Base-by-base conservation (phyloP, 1,140 invertebrate species). In the Saxidomus purpurata region DNA sequence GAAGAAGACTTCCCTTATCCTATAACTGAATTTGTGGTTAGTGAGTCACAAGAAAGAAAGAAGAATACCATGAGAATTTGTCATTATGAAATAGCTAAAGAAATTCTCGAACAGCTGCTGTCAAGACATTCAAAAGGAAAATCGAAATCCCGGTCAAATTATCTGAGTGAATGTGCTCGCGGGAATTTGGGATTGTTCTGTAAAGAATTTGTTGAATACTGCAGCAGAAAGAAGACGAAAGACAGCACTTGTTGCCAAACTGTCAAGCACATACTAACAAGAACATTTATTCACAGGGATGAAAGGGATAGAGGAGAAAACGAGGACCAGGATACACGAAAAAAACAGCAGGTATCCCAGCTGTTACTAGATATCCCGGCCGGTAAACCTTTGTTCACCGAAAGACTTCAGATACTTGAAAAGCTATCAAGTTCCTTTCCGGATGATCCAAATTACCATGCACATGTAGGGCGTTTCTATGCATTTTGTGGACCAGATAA, bases 31-130 rank as follows among this genome's bases (percentile, higher is more conserved):
- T 92, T 91, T 40, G 61, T 90, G 40, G 89, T 90, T 40, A 61
- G 52, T 25, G 89, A 87, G 2, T 74, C 36, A 31, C 77, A 88
- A 31, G 82, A 85, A 34, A 52, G 63, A 11, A 80, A 40, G 74
- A 71, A n/a, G 36, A 89, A 92, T 47, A 84, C 71, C 4, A 84
- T 92, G 0, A 76, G 91, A 71, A 89, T 92, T 43, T 91, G 87
- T 67, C 90, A 92, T 55, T 90, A 87, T 69, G n/a, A 59, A 25
- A 76, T 92, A 17, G 91, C 90, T 9, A 87, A 89, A 76, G 90
- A 88, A 81, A 93, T 93, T 22, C 74, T 93, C 2, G 92, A 93
- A 38, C 91, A 91, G 34, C 67, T 93, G 40, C 63, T 92, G 43
- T 47, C 71, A 59, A 36, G 79, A 52, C 15, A 87, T 63, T 40